Conservation (phyloP, 2,113 vertebrate genomes). For the Bubo bubo region DNA sequence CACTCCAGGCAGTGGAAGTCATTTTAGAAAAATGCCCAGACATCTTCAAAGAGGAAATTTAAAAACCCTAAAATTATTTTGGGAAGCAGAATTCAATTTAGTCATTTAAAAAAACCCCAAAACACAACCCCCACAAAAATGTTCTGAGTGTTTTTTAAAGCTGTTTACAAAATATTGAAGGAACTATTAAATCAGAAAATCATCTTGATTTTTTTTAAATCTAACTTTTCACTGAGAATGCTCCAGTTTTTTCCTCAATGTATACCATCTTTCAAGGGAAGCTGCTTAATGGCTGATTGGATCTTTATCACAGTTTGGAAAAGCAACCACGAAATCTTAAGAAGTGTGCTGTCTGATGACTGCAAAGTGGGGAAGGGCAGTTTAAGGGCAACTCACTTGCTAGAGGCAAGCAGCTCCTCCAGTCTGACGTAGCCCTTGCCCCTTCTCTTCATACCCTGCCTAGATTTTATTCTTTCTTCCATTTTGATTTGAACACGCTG, state of each 20-base stretch:
- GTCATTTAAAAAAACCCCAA: background rate
- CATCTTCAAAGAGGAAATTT: slow-evolving; percentile 17
- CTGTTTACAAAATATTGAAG: background rate
- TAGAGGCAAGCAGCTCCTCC: background rate
- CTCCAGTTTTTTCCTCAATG: background rate
- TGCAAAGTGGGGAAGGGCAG: background rate
- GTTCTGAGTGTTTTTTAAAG: background rate
- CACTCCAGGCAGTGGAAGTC: background rate
- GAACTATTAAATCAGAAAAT: background rate
- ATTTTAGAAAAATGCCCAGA: background rate
- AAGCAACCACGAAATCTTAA: background rate
- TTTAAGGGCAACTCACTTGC: background rate
- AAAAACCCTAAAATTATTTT: background rate
- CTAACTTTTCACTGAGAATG: background rate
- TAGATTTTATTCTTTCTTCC: background rate
- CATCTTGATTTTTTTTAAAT: background rate
- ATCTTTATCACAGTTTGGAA: background rate
- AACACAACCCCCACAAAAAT: background rate
- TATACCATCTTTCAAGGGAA: background rate
- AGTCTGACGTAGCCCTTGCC: background rate
- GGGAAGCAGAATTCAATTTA: background rate
- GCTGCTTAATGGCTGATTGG: background rate
- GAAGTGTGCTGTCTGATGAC: background rate
- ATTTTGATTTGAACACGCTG: background rate
- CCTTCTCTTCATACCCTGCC: background rate